Conservation (phyloP, 2,888 invertebrate genomes). For the Neoitamus cyanurus region DNA sequence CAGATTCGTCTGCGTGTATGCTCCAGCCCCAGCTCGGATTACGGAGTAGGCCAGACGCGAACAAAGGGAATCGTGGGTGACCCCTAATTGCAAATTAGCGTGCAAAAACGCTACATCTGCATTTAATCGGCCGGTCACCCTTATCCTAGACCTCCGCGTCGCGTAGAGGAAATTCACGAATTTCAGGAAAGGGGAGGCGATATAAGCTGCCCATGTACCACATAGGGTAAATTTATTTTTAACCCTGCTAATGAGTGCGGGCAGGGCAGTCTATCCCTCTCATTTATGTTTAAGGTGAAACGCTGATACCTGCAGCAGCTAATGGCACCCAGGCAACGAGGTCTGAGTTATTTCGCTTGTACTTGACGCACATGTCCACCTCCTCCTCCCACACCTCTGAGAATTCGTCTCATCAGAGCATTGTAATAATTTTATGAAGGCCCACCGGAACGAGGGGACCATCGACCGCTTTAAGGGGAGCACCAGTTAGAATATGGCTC, state of each 20-base stretch:
- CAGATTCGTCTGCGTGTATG: neutral
- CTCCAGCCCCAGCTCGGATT: neutral
- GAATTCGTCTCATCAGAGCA: neutral
- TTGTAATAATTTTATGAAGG: neutral
- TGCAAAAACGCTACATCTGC: conserved; percentile 38
- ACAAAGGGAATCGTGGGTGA: conserved; percentile 2
- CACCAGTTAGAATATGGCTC: neutral
- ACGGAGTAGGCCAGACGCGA: neutral
- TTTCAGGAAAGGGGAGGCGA: neutral
- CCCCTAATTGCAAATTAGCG: conserved; percentile 50
- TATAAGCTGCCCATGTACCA: neutral
- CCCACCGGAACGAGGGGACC: neutral
- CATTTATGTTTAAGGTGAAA: neutral
- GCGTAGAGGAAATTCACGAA: neutral
- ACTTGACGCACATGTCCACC: neutral
- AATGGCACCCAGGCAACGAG: neutral
- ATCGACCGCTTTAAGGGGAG: neutral
- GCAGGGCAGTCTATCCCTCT: neutral
- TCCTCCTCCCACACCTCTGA: neutral
- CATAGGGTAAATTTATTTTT: neutral
- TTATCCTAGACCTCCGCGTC: neutral
- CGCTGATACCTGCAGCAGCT: neutral
- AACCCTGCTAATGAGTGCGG: neutral
- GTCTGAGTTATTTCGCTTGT: neutral
- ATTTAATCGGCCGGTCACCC: conserved; percentile 42